Percentiles rank a stretch among this genome's conserved stretches.
Evolutionary conservation across 1,140 invertebrate genomes (phyloP).

Genomic region (Drosophila santomea): DNA sequence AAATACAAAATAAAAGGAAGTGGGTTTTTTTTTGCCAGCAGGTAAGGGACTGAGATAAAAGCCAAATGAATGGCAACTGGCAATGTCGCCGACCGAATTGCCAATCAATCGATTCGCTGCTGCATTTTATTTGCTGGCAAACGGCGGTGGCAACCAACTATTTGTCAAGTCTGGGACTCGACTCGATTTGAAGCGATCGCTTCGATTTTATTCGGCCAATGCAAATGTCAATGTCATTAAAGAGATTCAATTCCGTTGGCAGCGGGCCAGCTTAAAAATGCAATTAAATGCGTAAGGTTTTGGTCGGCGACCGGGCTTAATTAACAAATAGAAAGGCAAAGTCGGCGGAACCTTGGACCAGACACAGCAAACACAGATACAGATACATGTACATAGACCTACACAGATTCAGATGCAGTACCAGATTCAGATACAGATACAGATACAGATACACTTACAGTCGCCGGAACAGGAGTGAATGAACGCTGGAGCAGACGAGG

Average conservation of each 20-base stretch:
- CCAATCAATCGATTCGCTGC: constrained; percentile 69
- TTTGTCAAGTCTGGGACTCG: constrained; percentile 30
- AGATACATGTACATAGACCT: background rate
- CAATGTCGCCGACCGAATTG: constrained; percentile 55
- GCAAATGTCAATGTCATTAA: constrained; percentile 82
- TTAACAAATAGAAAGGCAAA: constrained; percentile 80
- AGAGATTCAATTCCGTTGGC: constrained; percentile 68
- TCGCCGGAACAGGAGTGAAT: constrained; percentile 60
- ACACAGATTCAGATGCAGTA: constrained; percentile 1
- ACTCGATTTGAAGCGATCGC: constrained; percentile 2
- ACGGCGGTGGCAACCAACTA: constrained; percentile 29
- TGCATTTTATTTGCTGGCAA: constrained; percentile 69
- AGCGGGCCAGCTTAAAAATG: constrained; percentile 65
- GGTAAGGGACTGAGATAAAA: constrained; percentile 51
- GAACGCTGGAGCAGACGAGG: constrained; percentile 74
- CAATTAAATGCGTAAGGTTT: constrained; percentile 74
- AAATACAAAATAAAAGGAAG: constrained; percentile 4
- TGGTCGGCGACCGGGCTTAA: constrained; percentile 51
- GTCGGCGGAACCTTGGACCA: constrained; percentile 66
- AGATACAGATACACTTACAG: constrained; percentile 23
- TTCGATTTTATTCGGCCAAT: constrained; percentile 44
- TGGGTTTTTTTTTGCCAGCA: background rate
- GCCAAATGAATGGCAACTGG: constrained; percentile 64
- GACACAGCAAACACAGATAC: constrained; percentile 50
- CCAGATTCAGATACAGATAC: constrained; percentile 1